Percentiles rank a stretch among this genome's conserved stretches.
Conservation (phyloP, 2,888 invertebrate species). For the Tinea trinotella region DNA sequence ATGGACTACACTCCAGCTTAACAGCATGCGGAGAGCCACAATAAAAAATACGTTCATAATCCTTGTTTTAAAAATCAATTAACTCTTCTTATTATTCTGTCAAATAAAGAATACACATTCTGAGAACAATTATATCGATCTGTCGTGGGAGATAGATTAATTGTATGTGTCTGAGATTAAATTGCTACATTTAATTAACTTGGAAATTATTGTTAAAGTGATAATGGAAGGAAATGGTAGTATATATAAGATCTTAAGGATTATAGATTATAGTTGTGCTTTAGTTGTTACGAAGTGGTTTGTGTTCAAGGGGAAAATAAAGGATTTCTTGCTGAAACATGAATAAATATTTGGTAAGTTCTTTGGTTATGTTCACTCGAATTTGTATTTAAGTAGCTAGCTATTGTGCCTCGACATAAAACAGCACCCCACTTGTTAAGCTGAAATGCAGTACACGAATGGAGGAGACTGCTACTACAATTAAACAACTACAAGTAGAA, state of each 20-base stretch:
- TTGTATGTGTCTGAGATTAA: neutral
- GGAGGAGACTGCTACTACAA: too few species aligned
- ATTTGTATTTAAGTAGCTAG: too few species aligned
- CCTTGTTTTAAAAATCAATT: too few species aligned
- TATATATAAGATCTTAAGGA: constrained; percentile 1
- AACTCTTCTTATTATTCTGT: neutral
- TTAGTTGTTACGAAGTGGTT: constrained; percentile 2
- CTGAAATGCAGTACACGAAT: too few species aligned
- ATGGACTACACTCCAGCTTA: too few species aligned
- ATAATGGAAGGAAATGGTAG: neutral
- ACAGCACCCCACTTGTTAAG: too few species aligned
- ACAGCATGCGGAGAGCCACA: too few species aligned
- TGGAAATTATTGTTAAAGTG: neutral
- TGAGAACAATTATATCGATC: neutral
- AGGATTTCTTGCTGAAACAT: neutral
- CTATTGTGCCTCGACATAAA: too few species aligned
- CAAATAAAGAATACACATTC: neutral
- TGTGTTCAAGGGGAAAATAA: neutral
- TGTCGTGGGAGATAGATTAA: neutral
- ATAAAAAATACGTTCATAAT: too few species aligned
- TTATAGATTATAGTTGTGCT: neutral
- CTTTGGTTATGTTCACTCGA: too few species aligned
- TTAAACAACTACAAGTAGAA: too few species aligned
- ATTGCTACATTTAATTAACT: neutral
- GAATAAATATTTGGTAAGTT: constrained; percentile 12